Base-by-base conservation (phyloP, 2,888 invertebrate genomes). In the Ectemnius cavifrons region DNA sequence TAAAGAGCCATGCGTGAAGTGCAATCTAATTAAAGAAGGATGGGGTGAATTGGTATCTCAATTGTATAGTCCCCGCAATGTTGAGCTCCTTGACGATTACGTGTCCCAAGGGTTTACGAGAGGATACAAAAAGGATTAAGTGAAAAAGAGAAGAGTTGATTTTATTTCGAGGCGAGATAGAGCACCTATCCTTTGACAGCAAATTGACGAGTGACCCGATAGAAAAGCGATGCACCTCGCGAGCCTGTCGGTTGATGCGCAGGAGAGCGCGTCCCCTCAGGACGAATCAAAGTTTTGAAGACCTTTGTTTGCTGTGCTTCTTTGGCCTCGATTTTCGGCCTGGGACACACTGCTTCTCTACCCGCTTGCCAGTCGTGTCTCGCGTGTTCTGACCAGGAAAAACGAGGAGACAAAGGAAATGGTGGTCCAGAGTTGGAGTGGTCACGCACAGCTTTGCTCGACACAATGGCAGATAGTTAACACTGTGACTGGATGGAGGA, bases 391-490 rank as follows among this genome's bases (percentile, higher is more conserved):
- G 45, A 37, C 3, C 14, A 28, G 16, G 20, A 56, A 56, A 52
- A 52, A 66, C 46, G 14, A 62, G 4, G 37, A 11, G 37, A 37
- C 37, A 37, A 37, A 37, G 37, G 37, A 37, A 37, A 11, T 11
- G 37, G 37, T 37, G 37, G 37, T 37, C 37, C 37, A 37, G 37
- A 1, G 6, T 8, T 11, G 37, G 37, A 37, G 4, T 47, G 37
- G 52, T 52, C 28, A 46, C 45, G 63, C 72, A 37, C 37, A 63
- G 68, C 46, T 59, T 72, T 69, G 73, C 52, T 45, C 72, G 67
- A 75, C 71, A 82, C 83, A 82, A 82, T 82, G 71, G 65, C 27
- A 58, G 79, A 80, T 80, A 83, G 81, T 85, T 79, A 81, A 80
- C 80, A 71, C 57, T 27, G 16, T 20, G 69, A 47, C 20, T 13